Percentiles rank a stretch among this genome's conserved stretches.
These are phyloP conservation scores for Odocoileus hemionus DNA, from an alignment of 2,113 vertebrate genomes.

Conservation along the genomic window DNA sequence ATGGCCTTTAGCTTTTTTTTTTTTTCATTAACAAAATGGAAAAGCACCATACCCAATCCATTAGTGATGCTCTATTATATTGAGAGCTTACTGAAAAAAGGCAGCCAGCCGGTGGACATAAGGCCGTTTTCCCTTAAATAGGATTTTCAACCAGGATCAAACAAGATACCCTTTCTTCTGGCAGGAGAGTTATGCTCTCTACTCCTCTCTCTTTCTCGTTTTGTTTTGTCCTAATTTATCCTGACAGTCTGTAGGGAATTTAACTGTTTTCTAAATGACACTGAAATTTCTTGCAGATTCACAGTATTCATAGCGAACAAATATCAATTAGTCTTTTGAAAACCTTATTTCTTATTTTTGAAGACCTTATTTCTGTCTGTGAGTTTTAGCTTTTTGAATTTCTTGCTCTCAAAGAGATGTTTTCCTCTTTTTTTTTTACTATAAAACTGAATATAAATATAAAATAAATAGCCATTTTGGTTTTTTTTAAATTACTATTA, in stretches of 20 bases:
- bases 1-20: conserved; percentile 84
- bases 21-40: conserved; percentile 87
- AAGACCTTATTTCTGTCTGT: background rate
- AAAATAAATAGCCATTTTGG: conserved; percentile 13
- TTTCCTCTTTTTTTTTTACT: conserved; percentile 57
- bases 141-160: conserved; percentile 51
- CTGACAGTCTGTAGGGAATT: conserved; percentile 45
- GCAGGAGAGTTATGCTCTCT: background rate
- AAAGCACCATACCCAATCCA: conserved; percentile 85
- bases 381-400: conserved; percentile 51
- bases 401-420: conserved; percentile 20
- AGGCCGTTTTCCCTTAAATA: conserved; percentile 75
- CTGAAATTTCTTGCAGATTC: conserved; percentile 65
- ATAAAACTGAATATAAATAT: conserved; percentile 35
- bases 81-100: conserved; percentile 82
- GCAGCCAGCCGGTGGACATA: conserved; percentile 74
- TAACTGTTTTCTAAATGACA: conserved; percentile 66
- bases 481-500: background rate
- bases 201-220: background rate
- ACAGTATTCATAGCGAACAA: conserved; percentile 56
- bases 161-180: conserved; percentile 49
- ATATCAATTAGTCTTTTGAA: conserved; percentile 54
- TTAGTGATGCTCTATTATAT: conserved; percentile 83
- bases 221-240: conserved; percentile 60
- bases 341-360: background rate